Base-by-base conservation (phyloP, 2,797 vertebrate genomes). In the Sciurus vulgaris region DNA sequence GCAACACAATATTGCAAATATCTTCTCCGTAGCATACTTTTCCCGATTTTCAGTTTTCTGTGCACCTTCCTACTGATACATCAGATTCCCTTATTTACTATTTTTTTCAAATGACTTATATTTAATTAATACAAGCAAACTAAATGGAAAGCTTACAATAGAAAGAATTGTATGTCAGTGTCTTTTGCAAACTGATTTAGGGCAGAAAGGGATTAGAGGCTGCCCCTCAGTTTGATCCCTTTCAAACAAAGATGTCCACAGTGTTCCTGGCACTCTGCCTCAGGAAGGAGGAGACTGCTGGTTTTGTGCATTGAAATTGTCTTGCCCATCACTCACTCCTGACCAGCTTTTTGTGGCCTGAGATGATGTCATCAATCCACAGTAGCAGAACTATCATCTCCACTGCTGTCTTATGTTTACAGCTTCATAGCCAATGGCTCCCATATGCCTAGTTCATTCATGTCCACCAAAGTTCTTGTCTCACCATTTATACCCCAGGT, bases 341-440 rank as follows among this genome's bases (percentile, higher is more conserved):
- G 98, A 94, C 98, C 87, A 0, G 97, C 98, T 99, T 99, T 98
- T 99, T 99, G 97, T 99, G 99, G n/a, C 99, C 99, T 0, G 99
- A 99, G 63, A 99, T 99, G 0, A 99, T 99, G 98, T 99, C 99
- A 1, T 99, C 99, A 0, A 99, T 99, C 73, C 99, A 99, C 76
- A 99, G 98, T 93, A 99, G 97, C 63, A 99, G 98, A 97, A 99
- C 98, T 20, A 99, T 98, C 92, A 99, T 99, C 99, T 99, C 99
- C 1, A 99, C 98, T 0, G 99, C 99, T 0, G 99, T 99, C 98
- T 99, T 99, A 97, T 9, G 99, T 99, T 97, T 99, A 99, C 49
- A 99, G 98, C 78, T 99, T 99, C 38, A 99, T 99, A 0, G 99
- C 99, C 76, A 99, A 97, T 0, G 99, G 99, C 94, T 99, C 99